These are phyloP conservation scores for Drosophila quadrilineata DNA, from an alignment of 1,140 invertebrate genomes.

Conservation along the genomic window DNA sequence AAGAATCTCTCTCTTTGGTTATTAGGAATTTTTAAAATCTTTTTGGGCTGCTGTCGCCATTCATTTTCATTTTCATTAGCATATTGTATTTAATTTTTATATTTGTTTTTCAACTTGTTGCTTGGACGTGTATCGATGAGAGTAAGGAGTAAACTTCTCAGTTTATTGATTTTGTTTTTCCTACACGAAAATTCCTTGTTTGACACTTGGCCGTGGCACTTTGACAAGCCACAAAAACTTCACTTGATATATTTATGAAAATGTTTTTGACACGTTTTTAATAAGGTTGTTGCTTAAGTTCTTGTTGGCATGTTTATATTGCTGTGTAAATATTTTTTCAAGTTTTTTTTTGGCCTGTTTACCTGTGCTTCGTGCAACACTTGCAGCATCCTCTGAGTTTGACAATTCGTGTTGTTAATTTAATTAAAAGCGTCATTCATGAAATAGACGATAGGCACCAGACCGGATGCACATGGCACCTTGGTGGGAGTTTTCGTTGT, in stretches of 20 bases:
- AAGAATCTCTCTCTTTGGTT: too few relatives aligned
- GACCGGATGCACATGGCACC: background rate
- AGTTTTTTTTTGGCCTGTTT: conserved; percentile 3
- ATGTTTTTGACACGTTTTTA: conserved; percentile 78
- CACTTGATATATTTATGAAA: conserved; percentile 75
- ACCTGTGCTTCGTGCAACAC: conserved; percentile 37
- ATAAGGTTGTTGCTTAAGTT: conserved; percentile 58
- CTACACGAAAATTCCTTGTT: conserved; percentile 59
- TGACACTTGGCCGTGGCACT: conserved; percentile 53
- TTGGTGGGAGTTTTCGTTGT: background rate
- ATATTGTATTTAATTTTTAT: conserved; percentile 25
- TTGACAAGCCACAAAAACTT: conserved; percentile 55
- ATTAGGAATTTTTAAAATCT: conserved; percentile 4
- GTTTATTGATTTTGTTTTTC: conserved; percentile 62
- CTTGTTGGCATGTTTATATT: background rate
- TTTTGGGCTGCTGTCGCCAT: conserved; percentile 15
- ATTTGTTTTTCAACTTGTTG: conserved; percentile 66
- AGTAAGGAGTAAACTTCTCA: conserved; percentile 29
- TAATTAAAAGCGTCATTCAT: conserved; percentile 58
- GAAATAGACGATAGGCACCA: conserved; percentile 12
- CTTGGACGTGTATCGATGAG: background rate
- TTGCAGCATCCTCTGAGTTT: conserved; percentile 52
- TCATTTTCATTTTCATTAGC: conserved; percentile 50
- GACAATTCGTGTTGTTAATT: conserved; percentile 75
- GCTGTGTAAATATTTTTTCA: background rate